Evolutionary conservation across 2,113 vertebrate species (phyloP).

Genomic region (Trematomus loennbergii): DNA sequence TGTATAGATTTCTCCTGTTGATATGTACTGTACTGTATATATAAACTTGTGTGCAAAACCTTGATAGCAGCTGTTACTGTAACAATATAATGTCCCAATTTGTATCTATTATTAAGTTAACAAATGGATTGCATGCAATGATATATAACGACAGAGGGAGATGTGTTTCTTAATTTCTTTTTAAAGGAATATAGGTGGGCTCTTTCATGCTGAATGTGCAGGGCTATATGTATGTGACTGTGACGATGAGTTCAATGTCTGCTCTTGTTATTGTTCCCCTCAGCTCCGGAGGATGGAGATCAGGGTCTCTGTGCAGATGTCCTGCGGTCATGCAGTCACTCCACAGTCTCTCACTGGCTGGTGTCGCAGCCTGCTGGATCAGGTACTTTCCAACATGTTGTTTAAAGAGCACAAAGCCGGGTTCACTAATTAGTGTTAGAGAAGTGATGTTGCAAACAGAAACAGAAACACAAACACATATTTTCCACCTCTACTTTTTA

Average conservation of each 20-base stretch:
- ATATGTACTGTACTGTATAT: too few relatives aligned
- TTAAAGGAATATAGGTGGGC: neutral
- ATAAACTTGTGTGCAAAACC: too few relatives aligned
- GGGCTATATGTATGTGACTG: neutral
- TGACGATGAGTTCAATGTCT: neutral
- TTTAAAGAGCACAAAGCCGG: neutral
- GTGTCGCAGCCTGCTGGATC: slow-evolving; percentile 81
- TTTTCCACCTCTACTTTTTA: neutral
- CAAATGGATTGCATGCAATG: too few relatives aligned
- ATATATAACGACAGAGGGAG: neutral
- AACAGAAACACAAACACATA: neutral
- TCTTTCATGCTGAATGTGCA: neutral
- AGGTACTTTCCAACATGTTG: slow-evolving; percentile 59
- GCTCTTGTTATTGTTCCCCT: neutral
- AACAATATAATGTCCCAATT: too few relatives aligned
- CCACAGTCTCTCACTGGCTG: slow-evolving; percentile 80
- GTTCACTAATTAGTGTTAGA: neutral
- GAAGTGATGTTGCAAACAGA: neutral
- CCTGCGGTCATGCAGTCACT: slow-evolving; percentile 82
- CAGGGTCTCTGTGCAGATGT: slow-evolving; percentile 73
- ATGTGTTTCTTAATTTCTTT: neutral
- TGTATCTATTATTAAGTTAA: too few relatives aligned
- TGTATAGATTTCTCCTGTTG: too few relatives aligned
- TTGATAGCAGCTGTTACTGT: too few relatives aligned
- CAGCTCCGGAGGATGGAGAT: slow-evolving; percentile 78